Base-by-base conservation (phyloP, 2,797 vertebrate species). In the Masticophis lateralis region DNA sequence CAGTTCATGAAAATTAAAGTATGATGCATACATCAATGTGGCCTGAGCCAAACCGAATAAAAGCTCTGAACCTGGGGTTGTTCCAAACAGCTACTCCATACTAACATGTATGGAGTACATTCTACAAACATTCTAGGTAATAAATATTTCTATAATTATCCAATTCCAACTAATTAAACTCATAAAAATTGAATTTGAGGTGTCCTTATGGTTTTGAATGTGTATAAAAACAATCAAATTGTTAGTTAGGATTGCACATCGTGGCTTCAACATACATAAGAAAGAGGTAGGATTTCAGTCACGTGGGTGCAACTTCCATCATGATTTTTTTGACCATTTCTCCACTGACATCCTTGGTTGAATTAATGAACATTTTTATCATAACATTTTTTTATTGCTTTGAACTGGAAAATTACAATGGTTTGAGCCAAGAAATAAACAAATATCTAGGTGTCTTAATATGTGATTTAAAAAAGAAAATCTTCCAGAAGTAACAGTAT, bases 401-500 rank as follows among this genome's bases (percentile, higher is more conserved):
- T 95, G 89, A 91, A 43, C 57, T 88, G 18, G 89, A 92, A 43
- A 60, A 93, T 27, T 13, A 55, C 69, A 55, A 74, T 87, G 51
- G 66, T 94, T 61, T 16, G 61, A 60, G 25, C 18, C 28, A 93
- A 37, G 51, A 0, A 88, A 55, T 14, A 93, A 91, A 91, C 14
- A 37, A 60, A 53, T 86, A 74, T 22, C 56, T 14, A 63, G 6
- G 32, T 79, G 14, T 59, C 88, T 61, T 11, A 51, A 43, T 86
- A 56, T 47, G 5, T 18, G 90, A 16, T 0, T 20, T 14, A 63
- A 89, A 0, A 92, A 88, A 14, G 27, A 37, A 10, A 87, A 86
- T 53, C 10, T 86, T 87, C 94, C 93, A 55, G 88, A 56, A 90
- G 92, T 27, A 90, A 89, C 37, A 93, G 95, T 86, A 59, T 51